Conservation (phyloP, 2,113 vertebrate species). For the Cyanoderma ruficeps region DNA sequence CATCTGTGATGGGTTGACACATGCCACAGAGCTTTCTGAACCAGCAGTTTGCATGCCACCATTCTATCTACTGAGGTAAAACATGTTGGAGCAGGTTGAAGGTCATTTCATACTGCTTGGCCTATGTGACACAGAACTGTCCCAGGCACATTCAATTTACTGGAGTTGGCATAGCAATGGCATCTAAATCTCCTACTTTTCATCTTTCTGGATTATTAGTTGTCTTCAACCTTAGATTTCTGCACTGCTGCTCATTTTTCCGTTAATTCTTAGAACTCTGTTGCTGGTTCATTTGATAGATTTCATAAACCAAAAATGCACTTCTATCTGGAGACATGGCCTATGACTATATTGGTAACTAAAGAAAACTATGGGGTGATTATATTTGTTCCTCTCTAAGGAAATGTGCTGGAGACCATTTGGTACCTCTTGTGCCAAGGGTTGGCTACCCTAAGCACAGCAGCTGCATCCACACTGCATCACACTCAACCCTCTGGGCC, state of each 20-base stretch:
- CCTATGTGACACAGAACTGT: neutral
- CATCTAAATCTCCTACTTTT: neutral
- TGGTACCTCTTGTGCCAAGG: neutral
- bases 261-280: neutral
- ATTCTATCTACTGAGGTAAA: neutral
- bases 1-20: neutral
- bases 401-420: neutral
- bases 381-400: neutral
- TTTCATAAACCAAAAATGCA: neutral
- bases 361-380: neutral
- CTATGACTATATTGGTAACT: neutral
- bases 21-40: neutral
- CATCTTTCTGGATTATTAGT: neutral
- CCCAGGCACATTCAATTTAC: neutral
- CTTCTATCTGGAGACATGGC: neutral
- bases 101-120: neutral
- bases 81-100: neutral
- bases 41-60: neutral
- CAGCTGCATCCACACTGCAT: neutral
- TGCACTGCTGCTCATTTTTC: neutral
- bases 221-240: neutral
- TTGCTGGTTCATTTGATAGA: neutral
- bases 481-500: fast-evolving
- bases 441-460: neutral
- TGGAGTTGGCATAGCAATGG: neutral